Evolutionary conservation across 2,888 invertebrate genomes (phyloP), one percentile per base, ranked within the genome.

Genomic region (Hermaeophaga mercurialis): DNA sequence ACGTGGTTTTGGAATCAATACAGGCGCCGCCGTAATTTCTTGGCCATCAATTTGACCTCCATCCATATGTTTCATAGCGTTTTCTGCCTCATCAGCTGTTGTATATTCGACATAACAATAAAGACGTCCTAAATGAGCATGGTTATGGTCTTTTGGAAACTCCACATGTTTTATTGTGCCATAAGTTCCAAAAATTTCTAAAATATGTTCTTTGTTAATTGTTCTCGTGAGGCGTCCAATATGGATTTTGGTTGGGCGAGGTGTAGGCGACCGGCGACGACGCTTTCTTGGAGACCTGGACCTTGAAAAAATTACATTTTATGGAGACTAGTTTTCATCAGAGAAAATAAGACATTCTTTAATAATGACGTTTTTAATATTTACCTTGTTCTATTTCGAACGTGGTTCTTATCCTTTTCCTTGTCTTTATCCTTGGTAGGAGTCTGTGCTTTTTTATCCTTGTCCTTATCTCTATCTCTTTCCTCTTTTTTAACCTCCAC

Each of bases 21-120:
- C 94, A n/a, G 96, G 93, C 31, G 95, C 94, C 24, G 94, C 95
- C 15, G 94, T 93, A 48, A 98, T 90, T 80, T 96, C 96, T 76
- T 96, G 94, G 11, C 94, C 94, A 80, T 96, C 96, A 72, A 97
- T 91, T 80, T 96, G 96, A 50, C 95, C 99, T 74, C 97, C 98
- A 80, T 99, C 97, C 98, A 99, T 98, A 74, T 97, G 95, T 78
- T 97, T 97, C 88, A 98, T 94, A 0, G 98, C 98, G 77, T 96
- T 95, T 75, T 97, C 96, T 14, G 98, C 97, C 77, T 97, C 96
- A 66, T 97, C 97, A 0, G 95, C 84, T 50, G 88, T 93, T 64
- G 87, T 89, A 78, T 91, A 99, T 73, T 99, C 98, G 1, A 99
- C 91, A 76, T 97, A 98, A 8, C 95, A 96, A 78, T 92, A 93